Conservation (phyloP, 2,797 vertebrate genomes). For the Prunella strophiata region DNA sequence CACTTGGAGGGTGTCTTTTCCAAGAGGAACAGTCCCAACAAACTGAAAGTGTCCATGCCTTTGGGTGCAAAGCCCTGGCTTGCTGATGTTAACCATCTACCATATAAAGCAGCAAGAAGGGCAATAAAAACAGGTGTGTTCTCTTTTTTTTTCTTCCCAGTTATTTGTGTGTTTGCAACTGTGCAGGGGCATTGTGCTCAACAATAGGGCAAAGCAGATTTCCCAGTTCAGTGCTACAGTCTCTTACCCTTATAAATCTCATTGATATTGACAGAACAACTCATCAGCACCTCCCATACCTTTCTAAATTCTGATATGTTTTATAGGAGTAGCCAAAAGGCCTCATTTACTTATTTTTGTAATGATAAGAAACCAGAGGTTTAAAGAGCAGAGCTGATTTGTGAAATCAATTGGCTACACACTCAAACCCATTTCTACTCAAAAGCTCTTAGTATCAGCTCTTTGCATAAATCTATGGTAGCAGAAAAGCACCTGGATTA, state of each 20-base stretch:
- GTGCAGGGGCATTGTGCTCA: neutral
- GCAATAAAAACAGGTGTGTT: conserved; percentile 85
- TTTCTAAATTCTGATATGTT: neutral
- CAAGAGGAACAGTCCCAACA: conserved; percentile 89
- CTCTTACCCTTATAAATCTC: neutral
- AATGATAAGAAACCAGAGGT: neutral
- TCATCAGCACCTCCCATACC: neutral
- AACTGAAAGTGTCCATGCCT: conserved; percentile 83
- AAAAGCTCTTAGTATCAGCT: neutral
- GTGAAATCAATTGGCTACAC: neutral
- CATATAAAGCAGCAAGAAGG: conserved; percentile 85
- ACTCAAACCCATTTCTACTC: neutral
- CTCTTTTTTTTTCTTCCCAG: neutral
- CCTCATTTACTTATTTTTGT: neutral
- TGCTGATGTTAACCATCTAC: conserved; percentile 73
- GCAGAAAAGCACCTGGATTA: neutral
- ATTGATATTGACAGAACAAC: neutral
- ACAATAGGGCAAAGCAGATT: neutral
- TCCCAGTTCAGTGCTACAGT: neutral
- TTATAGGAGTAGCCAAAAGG: neutral
- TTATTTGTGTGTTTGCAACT: neutral
- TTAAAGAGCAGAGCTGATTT: neutral
- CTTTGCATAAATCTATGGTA: neutral
- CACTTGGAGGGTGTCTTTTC: conserved; percentile 86
- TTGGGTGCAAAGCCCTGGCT: conserved; percentile 87